Percentiles rank a stretch among this genome's conserved stretches.
These are phyloP conservation scores for Pangasius sanitwongsei DNA, from an alignment of 2,797 vertebrate genomes.

Conservation along the genomic window DNA sequence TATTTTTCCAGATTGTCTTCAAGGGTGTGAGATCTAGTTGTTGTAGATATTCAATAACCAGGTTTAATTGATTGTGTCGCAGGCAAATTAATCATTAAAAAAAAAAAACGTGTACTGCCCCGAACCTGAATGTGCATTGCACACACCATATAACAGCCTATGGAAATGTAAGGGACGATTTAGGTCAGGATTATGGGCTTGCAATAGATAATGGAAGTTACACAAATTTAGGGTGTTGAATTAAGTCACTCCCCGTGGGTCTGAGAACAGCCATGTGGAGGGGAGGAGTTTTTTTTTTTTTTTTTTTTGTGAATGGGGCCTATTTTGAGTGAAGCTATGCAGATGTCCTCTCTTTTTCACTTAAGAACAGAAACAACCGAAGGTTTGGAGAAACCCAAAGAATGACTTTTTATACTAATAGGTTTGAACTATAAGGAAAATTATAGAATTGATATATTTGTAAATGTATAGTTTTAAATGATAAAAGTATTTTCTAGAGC, in stretches of 20 bases:
- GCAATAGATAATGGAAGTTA: conserved; percentile 51
- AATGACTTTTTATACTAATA: conserved; percentile 73
- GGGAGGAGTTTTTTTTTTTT: not conserved
- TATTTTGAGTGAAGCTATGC: conserved; percentile 78
- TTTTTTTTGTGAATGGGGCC: conserved; percentile 31
- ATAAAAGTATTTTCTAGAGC: conserved; percentile 66
- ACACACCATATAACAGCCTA: conserved; percentile 34
- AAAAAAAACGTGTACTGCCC: conserved; percentile 3
- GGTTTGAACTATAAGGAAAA: conserved; percentile 63
- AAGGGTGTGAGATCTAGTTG: not conserved
- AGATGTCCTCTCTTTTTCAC: conserved; percentile 73
- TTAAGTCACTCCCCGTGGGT: not conserved
- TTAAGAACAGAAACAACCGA: conserved; percentile 67
- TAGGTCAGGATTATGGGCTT: conserved; percentile 56
- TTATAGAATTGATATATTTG: conserved; percentile 75
- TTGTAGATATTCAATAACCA: not conserved
- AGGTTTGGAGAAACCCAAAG: conserved; percentile 79
- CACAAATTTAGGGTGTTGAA: not conserved
- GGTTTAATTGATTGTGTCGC: conserved; percentile 11
- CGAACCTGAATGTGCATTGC: conserved; percentile 56
- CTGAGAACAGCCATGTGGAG: not conserved
- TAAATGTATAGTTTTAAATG: conserved; percentile 69
- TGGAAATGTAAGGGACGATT: conserved; percentile 58
- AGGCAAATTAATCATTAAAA: not conserved
- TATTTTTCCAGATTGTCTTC: conserved; percentile 1